A percentile compares a stretch with the other conserved stretches of the same genome.
phyloP scores from a whole-genome alignment of 2,113 vertebrate genomes.

The Oriolus oriolus region DNA sequence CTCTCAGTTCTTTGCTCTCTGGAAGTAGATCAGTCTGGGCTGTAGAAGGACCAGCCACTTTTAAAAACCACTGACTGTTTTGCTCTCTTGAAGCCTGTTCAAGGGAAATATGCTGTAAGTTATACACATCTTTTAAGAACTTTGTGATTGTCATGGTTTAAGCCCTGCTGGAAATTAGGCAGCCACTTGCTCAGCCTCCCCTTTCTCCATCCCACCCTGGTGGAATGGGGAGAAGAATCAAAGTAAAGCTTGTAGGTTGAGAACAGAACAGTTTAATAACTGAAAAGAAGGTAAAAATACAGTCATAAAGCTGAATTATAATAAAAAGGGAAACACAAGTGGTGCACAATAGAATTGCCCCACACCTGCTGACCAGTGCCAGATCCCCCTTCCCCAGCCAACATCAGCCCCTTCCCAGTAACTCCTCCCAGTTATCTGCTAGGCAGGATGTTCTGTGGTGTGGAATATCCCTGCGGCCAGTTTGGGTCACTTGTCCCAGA shows the following conservation, averaged over 20 bases:
- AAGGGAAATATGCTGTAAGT: neutral
- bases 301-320: neutral
- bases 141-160: neutral
- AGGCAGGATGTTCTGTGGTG: neutral
- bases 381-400: neutral
- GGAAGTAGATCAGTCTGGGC: neutral
- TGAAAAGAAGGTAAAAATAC: neutral
- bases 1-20: neutral
- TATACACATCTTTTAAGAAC: neutral
- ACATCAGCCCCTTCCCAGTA: neutral
- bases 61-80: neutral
- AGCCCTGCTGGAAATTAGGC: neutral
- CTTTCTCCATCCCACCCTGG: neutral
- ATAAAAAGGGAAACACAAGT: neutral
- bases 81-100: neutral
- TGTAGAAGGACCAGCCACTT: neutral
- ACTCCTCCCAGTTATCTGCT: neutral
- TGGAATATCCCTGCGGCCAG: neutral
- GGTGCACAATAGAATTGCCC: neutral
- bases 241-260: neutral
- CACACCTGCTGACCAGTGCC: accelerated
- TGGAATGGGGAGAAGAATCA: neutral
- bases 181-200: neutral
- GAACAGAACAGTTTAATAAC: neutral
- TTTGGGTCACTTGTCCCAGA: neutral